Base-by-base conservation (phyloP, 2,797 vertebrate species). In the Hemitrygon akajei region DNA sequence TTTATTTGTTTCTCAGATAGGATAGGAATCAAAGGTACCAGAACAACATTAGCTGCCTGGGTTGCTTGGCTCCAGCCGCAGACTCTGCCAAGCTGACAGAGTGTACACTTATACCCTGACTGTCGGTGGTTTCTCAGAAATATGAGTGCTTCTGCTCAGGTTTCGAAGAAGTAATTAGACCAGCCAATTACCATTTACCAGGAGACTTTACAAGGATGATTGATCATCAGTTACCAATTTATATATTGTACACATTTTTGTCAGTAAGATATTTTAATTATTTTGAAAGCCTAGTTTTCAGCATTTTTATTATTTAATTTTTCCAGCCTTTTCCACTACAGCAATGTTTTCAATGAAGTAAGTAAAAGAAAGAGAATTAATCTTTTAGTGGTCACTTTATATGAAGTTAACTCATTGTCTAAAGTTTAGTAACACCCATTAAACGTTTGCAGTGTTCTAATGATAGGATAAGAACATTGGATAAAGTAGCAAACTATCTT, bases 141-240 rank as follows among this genome's bases (percentile, higher is more conserved):
- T 95, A 95, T 95, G 96, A 98, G 96, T 97, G 96, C 95, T 96
- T 97, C 95, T 97, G 95, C 95, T 98, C 97, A 95, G 95, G 96
- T 98, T 98, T 98, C 97, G 97, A 95, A 96, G 95, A 96, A 97
- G 97, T 98, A 98, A 98, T 98, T 98, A 98, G 98, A 96, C 97
- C 95, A 96, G 96, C 95, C 96, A 96, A 97, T 96, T 96, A 95
- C 97, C 97, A 98, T 97, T 98, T 98, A 98, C 97, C 96, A 96
- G 95, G 95, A 97, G 96, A 96, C 96, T 96, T 96, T 97, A 97
- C 96, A 98, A 97, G 96, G 97, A 97, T 97, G 97, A 97, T 96
- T 97, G 96, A 97, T 96, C 97, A 97, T 97, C 97, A 96, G 97
- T 98, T 98, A 97, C 96, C 96, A 96, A 96, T 97, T 93, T 97